Percentiles rank a stretch among this genome's conserved stretches.
Conservation (phyloP, 2,797 vertebrate genomes). For the Neosilurus mollespiculum region DNA sequence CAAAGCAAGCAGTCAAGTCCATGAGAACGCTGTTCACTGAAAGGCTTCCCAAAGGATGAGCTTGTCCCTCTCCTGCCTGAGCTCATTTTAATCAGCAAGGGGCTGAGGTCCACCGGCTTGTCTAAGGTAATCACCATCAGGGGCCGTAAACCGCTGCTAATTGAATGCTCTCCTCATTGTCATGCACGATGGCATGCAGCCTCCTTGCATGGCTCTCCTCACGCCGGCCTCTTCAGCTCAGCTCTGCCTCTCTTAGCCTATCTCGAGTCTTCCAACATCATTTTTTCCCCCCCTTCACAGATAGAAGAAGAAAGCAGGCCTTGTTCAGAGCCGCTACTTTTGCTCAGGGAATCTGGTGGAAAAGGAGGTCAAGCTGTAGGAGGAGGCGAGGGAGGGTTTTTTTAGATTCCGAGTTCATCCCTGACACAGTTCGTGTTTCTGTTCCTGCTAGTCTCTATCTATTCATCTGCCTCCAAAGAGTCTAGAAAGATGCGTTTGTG, state of each 20-base stretch:
- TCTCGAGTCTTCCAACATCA: constrained; percentile 63
- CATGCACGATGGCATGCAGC: constrained; percentile 68
- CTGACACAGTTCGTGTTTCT: constrained; percentile 31
- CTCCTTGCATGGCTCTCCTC: constrained; percentile 51
- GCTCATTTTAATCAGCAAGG: constrained; percentile 77
- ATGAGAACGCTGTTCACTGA: not conserved
- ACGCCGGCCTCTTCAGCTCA: constrained; percentile 27
- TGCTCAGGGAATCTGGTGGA: constrained; percentile 28
- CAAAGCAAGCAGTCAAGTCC: not conserved
- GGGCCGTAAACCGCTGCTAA: constrained; percentile 74
- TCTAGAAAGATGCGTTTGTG: constrained; percentile 8
- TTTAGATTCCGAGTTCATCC: constrained; percentile 26
- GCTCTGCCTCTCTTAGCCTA: constrained; percentile 54
- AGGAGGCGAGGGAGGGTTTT: constrained; percentile 1
- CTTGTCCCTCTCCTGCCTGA: constrained; percentile 26
- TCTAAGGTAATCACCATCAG: constrained; percentile 80
- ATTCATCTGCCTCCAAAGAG: constrained; percentile 21
- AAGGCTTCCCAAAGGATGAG: constrained; percentile 21
- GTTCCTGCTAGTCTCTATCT: constrained; percentile 27
- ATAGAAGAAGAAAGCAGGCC: constrained; percentile 73
- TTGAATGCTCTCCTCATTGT: constrained; percentile 80
- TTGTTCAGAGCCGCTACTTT: constrained; percentile 69
- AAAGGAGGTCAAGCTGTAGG: constrained; percentile 31
- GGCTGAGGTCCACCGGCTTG: constrained; percentile 71
- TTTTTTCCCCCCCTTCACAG: constrained; percentile 62